Evolutionary conservation across 2,797 vertebrate genomes (phyloP).

Genomic region (Eulemur mongoz): DNA sequence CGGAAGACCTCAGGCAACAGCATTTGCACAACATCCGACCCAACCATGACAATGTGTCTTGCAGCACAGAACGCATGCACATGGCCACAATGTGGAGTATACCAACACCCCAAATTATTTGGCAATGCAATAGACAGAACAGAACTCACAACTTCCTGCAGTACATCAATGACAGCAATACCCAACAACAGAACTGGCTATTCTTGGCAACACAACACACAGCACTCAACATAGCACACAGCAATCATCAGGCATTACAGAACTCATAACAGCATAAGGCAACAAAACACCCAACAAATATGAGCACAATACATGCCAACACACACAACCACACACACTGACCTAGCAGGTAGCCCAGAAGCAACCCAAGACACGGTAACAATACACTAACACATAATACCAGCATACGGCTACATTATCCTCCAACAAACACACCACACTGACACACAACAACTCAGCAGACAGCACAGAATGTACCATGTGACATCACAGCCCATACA

Average conservation of each 20-base stretch:
- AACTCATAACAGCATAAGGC: background rate
- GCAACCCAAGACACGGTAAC: background rate
- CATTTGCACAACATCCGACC: background rate
- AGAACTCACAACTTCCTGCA: background rate
- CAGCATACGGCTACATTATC: background rate
- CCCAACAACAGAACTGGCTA: background rate
- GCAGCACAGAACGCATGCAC: background rate
- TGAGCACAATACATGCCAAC: background rate
- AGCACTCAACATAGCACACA: background rate
- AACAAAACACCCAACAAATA: background rate
- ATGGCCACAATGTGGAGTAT: fast-evolving
- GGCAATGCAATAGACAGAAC: background rate
- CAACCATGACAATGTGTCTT: background rate
- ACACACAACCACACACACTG: background rate
- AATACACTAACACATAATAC: background rate
- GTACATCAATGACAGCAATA: background rate
- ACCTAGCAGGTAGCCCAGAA: background rate
- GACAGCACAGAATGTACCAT: background rate
- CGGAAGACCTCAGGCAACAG: background rate
- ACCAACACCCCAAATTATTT: background rate
- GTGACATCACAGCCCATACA: background rate
- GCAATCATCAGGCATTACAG: background rate
- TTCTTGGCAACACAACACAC: background rate
- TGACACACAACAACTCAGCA: background rate
- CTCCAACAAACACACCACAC: background rate